Base-by-base conservation (phyloP, 2,113 vertebrate species). In the human region DNA sequence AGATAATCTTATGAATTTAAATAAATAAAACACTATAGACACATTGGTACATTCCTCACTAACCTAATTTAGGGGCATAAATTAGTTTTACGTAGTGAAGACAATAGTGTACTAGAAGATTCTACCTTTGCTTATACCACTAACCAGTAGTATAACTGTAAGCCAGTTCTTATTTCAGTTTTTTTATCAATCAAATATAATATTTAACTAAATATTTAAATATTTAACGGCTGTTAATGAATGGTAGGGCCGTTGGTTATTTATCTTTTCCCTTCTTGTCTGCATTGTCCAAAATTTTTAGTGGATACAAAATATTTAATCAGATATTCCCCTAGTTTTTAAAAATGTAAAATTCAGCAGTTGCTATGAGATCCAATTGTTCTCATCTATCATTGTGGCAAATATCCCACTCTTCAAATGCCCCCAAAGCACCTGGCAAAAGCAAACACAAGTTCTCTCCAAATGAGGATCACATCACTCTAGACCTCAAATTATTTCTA, bases 71-170 rank as follows among this genome's bases (percentile, higher is more conserved):
- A 20, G 20, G 25, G 23, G 3, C 3, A 64, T 30, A 61, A 27
- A 13, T 64, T 64, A 18, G 48, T 20, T 76, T 66, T 18, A 9
- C 64, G 18, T 2, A 22, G 48, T 8, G 2, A 87, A 30, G 14
- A 10, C 12, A 13, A 1, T 10, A n/a, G 6, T 8, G 22, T 3
- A 4, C 38, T 8, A 3, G 8, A 12, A 10, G 35, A 8, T 8
- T 38, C 16, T 50, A 22, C 4, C 5, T 59, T 55, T 70, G 40
- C 12, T 70, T 35, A n/a, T 57, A 43, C 5, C 12, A 27, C 38
- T 35, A 64, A 48, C 20, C 27, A 38, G 14, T 38, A 18, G 38
- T 40, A 2, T 12, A 55, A 48, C 17, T 27, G 18, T n/a, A 23
- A 23, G 40, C 3, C 6, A 43, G 14, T 43, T 70, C 27, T 61